phyloP scores from a whole-genome alignment of 2,797 vertebrate species.

The Eulemur mongoz region DNA sequence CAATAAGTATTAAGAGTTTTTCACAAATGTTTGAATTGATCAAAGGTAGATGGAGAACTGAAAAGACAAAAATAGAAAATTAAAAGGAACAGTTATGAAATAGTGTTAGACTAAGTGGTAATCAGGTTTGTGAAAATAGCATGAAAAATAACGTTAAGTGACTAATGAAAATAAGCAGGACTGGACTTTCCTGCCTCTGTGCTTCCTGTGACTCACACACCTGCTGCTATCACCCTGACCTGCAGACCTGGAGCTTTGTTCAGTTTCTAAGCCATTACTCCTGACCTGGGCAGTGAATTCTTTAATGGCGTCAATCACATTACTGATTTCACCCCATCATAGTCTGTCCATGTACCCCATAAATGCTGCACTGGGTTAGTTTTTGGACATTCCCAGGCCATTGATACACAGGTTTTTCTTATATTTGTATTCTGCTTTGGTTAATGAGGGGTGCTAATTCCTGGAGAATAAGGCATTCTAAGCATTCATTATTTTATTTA shows the following conservation, averaged over 20 bases:
- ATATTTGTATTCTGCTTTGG: background rate
- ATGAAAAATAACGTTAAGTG: background rate
- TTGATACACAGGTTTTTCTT: background rate
- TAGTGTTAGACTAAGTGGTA: background rate
- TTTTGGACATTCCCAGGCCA: background rate
- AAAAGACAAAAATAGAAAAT: background rate
- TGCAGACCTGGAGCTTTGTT: background rate
- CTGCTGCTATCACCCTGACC: background rate
- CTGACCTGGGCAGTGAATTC: too few species aligned
- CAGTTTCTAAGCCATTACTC: background rate
- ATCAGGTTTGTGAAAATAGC: background rate
- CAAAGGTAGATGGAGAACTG: background rate
- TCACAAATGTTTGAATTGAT: background rate
- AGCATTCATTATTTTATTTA: background rate
- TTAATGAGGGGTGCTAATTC: background rate
- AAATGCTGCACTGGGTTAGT: background rate
- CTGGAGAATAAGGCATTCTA: accelerated
- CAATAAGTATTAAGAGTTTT: background rate
- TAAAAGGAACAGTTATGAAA: background rate
- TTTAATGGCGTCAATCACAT: background rate
- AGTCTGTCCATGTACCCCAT: background rate
- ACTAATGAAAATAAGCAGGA: background rate
- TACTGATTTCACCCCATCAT: background rate
- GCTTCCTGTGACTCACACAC: background rate
- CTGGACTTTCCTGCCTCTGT: background rate